A percentile compares a stretch with the other conserved stretches of the same genome.
Conservation (phyloP, 1,140 invertebrate genomes). For the Diplogasteroides magnus region DNA sequence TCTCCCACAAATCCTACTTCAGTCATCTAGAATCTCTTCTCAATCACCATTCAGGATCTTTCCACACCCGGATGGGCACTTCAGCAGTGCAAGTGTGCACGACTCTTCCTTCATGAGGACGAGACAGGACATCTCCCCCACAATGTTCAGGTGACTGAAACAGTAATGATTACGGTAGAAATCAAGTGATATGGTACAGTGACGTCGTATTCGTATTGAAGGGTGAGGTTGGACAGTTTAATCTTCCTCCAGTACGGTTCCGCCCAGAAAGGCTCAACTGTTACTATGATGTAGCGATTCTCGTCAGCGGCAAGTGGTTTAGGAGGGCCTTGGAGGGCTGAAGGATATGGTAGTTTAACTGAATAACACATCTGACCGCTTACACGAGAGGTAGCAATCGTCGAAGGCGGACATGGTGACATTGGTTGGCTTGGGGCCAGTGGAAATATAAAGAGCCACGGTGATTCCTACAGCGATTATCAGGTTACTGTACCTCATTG, state of each 20-base stretch:
- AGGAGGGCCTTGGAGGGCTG: conserved; percentile 34
- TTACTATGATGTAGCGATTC: conserved; percentile 21
- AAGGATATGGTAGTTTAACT: conserved; percentile 1
- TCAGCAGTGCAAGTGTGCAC: not conserved
- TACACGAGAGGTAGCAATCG: conserved; percentile 27
- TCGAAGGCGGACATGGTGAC: conserved; percentile 18
- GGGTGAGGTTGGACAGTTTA: conserved; percentile 26
- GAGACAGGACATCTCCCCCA: no score
- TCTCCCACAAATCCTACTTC: conserved; percentile 17
- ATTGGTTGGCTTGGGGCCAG: conserved; percentile 10
- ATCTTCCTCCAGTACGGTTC: conserved; percentile 34
- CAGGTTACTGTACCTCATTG: conserved; percentile 15
- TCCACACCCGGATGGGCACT: not conserved
- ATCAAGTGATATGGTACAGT: conserved; percentile 6
- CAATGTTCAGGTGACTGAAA: conserved; percentile 32
- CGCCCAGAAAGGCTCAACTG: conserved; percentile 31
- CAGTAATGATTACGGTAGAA: no score
- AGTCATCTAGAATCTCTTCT: conserved; percentile 8
- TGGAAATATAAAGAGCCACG: no score
- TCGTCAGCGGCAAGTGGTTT: conserved; percentile 26
- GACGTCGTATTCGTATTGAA: conserved; percentile 32
- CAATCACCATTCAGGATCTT: conserved; percentile 5
- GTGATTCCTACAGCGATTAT: no score
- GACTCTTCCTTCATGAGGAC: no score
- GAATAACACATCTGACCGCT: not conserved